Percentiles rank a stretch among this genome's conserved stretches.
These are phyloP conservation scores for Hoplodrina ambigua DNA, from an alignment of 2,888 invertebrate genomes.

Conservation along the genomic window DNA sequence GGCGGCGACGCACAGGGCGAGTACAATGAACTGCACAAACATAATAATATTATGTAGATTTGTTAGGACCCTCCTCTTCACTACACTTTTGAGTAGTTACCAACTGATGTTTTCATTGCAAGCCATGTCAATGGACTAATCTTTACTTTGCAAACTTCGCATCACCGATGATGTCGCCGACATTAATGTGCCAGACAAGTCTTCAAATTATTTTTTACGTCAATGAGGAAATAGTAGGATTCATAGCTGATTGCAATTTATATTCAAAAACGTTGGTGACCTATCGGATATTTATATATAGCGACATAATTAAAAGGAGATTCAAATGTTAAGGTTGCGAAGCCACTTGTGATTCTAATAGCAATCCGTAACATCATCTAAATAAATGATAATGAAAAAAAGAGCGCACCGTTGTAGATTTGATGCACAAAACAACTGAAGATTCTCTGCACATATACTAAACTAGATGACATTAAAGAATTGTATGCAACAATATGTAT, in stretches of 20 bases:
- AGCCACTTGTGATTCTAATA: slow-evolving; percentile 47
- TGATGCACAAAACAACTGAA: not conserved
- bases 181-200: slow-evolving; percentile 8
- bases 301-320: slow-evolving; percentile 58
- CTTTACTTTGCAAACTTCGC: too few species aligned
- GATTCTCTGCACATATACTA: not conserved
- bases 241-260: slow-evolving; percentile 44
- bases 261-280: slow-evolving; percentile 55
- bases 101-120: too few species aligned
- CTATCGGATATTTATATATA: slow-evolving; percentile 47
- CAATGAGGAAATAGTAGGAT: slow-evolving; percentile 33
- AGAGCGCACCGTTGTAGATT: slow-evolving; percentile 3
- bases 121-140: too few species aligned
- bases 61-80: too few species aligned
- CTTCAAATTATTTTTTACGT: slow-evolving; percentile 8
- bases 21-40: slow-evolving; percentile 74
- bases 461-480: not conserved
- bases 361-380: slow-evolving; percentile 42
- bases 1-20: slow-evolving; percentile 77
- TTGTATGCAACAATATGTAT: slow-evolving; percentile 1
- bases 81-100: not conserved
- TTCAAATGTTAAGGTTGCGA: slow-evolving; percentile 64
- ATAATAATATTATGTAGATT: too few species aligned
- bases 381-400: slow-evolving; percentile 50
- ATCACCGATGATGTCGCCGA: too few species aligned